Percentiles rank a stretch among this genome's conserved stretches.
Conservation (phyloP, 2,888 invertebrate genomes). For the Sussaba pulchella region DNA sequence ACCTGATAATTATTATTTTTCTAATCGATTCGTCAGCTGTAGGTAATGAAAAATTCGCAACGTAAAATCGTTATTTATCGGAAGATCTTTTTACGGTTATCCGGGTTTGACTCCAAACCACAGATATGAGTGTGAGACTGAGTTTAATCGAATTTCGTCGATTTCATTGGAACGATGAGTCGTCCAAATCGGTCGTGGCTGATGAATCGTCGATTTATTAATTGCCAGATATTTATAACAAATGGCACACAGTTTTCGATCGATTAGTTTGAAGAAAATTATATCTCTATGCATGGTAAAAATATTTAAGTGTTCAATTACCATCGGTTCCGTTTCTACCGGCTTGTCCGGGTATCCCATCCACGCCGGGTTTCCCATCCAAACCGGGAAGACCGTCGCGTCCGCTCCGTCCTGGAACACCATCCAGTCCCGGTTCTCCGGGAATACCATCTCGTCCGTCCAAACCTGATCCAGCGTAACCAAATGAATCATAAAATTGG, state of each 20-base stretch:
- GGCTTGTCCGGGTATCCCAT: conserved; percentile 89
- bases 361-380: conserved; percentile 90
- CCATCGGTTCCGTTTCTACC: conserved; percentile 91
- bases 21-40: no score
- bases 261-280: no score
- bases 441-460: conserved; percentile 96
- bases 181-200: neutral
- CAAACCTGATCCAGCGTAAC: conserved; percentile 85
- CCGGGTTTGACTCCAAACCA: no score
- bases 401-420: conserved; percentile 94
- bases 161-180: conserved; percentile 35
- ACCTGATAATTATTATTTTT: no score
- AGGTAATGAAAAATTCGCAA: no score
- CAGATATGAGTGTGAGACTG: no score
- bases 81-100: no score
- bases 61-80: no score
- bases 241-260: no score
- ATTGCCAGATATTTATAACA: no score
- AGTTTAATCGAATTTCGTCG: conserved; percentile 48
- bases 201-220: no score
- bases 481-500: neutral
- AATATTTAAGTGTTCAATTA: conserved; percentile 76
- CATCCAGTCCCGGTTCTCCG: conserved; percentile 95
- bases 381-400: conserved; percentile 90
- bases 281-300: no score